Conservation (phyloP, 2,888 invertebrate species). For the Heteropelma amictum region DNA sequence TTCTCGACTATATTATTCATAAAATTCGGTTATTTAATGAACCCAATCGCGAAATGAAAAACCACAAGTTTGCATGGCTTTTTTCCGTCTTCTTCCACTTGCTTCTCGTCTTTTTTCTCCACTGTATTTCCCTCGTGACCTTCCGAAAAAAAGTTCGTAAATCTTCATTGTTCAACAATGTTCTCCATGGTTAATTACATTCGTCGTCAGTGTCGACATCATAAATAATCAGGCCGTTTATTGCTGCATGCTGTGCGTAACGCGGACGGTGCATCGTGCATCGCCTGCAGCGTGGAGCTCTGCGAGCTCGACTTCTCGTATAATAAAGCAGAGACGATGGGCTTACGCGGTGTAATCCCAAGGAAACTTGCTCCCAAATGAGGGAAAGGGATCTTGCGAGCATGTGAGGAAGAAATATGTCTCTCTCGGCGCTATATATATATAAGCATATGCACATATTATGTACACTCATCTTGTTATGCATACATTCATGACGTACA, state of each 20-base stretch:
- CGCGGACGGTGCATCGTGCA: slow-evolving; percentile 41
- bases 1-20: too few species aligned
- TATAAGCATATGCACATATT: too few species aligned
- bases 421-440: slow-evolving; percentile 40
- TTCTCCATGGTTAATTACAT: slow-evolving; percentile 39
- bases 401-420: slow-evolving; percentile 50
- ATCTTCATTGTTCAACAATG: slow-evolving; percentile 21
- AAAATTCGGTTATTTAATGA: too few species aligned
- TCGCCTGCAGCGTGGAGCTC: slow-evolving; percentile 27
- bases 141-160: too few species aligned
- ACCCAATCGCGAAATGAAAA: too few species aligned
- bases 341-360: slow-evolving; percentile 69
- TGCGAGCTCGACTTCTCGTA: slow-evolving; percentile 57
- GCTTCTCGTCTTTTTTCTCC: too few species aligned
- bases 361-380: slow-evolving; percentile 64
- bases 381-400: background rate
- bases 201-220: slow-evolving; percentile 33
- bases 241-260: slow-evolving; percentile 35
- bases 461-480: background rate
- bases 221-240: slow-evolving; percentile 54
- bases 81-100: too few species aligned
- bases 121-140: too few species aligned
- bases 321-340: slow-evolving; percentile 70
- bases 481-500: slow-evolving; percentile 26
- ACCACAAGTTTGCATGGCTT: too few species aligned